A percentile compares a stretch with the other conserved stretches of the same genome.
phyloP scores from a whole-genome alignment of 2,888 invertebrate genomes.

The Dasysyrphus tricinctus region DNA sequence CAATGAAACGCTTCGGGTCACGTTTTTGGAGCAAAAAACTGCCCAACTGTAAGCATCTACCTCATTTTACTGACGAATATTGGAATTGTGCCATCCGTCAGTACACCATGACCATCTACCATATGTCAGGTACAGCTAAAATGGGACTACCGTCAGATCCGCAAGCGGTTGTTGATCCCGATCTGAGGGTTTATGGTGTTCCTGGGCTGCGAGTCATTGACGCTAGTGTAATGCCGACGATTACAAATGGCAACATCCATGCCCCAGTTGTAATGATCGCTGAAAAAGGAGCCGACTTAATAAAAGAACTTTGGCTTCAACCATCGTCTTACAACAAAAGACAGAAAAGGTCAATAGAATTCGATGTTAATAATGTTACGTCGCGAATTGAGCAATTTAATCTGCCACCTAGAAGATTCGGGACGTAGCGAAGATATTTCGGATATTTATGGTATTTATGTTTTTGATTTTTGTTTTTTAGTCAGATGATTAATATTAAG shows the following conservation, averaged over 20 bases:
- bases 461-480: constrained; percentile 46
- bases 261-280: constrained; percentile 95
- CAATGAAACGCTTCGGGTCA: constrained; percentile 91
- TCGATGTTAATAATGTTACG: constrained; percentile 33
- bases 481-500: constrained; percentile 7
- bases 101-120: constrained; percentile 95
- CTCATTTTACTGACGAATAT: constrained; percentile 91
- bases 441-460: constrained; percentile 33
- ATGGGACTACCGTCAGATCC: constrained; percentile 92
- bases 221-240: constrained; percentile 94
- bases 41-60: constrained; percentile 93
- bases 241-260: constrained; percentile 94
- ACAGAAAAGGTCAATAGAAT: constrained; percentile 51
- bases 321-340: constrained; percentile 50
- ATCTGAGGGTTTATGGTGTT: constrained; percentile 90
- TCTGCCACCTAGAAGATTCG: constrained; percentile 52
- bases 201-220: constrained; percentile 92
- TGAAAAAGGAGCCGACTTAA: constrained; percentile 93
- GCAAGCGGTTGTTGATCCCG: constrained; percentile 92
- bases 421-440: constrained; percentile 25
- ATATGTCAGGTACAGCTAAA: constrained; percentile 92
- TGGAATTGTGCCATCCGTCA: constrained; percentile 93
- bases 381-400: constrained; percentile 42
- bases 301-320: constrained; percentile 88
- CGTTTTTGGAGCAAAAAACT: constrained; percentile 89